phyloP scores from a whole-genome alignment of 2,113 vertebrate genomes.

The Dasyprocta punctata region DNA sequence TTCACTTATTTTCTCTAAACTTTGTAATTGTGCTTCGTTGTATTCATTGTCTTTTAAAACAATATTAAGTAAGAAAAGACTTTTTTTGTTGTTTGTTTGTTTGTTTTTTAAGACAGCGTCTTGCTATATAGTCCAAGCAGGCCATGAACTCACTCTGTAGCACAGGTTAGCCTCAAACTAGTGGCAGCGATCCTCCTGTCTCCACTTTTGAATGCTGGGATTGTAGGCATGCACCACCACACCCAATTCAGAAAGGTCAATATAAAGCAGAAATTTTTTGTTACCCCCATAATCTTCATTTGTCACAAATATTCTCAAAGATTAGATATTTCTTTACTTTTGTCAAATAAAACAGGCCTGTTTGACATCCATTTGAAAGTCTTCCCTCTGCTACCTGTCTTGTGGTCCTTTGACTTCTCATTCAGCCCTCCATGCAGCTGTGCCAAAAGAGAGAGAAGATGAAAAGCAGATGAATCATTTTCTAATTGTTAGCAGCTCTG shows the following conservation, averaged over 20 bases:
- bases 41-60: slow-evolving; percentile 12
- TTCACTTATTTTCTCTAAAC: slow-evolving; percentile 47
- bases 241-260: not conserved
- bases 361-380: slow-evolving; percentile 38
- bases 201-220: not conserved
- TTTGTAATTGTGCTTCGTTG: not conserved
- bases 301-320: slow-evolving; percentile 35
- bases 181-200: not conserved
- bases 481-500: slow-evolving; percentile 68
- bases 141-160: not conserved
- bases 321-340: slow-evolving; percentile 52
- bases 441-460: slow-evolving; percentile 48
- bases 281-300: slow-evolving; percentile 20
- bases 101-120: not conserved
- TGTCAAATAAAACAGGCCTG: not conserved
- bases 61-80: not conserved
- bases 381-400: slow-evolving; percentile 18
- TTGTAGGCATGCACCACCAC: not conserved
- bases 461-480: slow-evolving; percentile 69
- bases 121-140: not conserved
- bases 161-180: not conserved
- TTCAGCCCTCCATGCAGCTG: slow-evolving; percentile 21
- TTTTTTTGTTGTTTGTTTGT: not conserved
- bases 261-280: not conserved
- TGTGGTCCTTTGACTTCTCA: slow-evolving; percentile 59